Evolutionary conservation across 2,113 vertebrate species (phyloP).

Genomic region (Calidris pugnax): DNA sequence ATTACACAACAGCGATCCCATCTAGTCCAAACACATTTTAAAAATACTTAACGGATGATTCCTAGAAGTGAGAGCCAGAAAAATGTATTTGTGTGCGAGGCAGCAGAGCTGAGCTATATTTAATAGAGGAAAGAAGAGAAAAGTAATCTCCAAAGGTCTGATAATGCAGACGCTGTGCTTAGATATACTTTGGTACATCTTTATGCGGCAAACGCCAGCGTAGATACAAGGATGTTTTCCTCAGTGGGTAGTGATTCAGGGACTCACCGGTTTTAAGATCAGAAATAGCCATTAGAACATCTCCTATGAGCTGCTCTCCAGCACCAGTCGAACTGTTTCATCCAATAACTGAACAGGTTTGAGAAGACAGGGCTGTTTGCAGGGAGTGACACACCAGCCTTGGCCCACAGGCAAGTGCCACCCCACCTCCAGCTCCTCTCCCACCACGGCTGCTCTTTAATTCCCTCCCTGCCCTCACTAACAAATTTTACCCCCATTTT

Average conservation of each 20-base stretch:
- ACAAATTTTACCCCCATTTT: background rate
- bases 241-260: background rate
- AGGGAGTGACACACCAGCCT: background rate
- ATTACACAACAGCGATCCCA: background rate
- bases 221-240: background rate
- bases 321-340: background rate
- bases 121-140: slow-evolving; percentile 13
- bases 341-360: background rate
- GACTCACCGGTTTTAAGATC: background rate
- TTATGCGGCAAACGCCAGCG: background rate
- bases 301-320: background rate
- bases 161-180: background rate
- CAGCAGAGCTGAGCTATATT: background rate
- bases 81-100: background rate
- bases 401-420: background rate
- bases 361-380: background rate
- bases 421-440: background rate
- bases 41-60: background rate
- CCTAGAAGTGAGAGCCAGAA: background rate
- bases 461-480: background rate
- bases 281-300: background rate
- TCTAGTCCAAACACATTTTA: background rate
- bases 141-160: slow-evolving; percentile 14
- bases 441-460: background rate
- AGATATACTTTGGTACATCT: background rate